Evolutionary conservation across 2,888 invertebrate genomes (phyloP).

Genomic region (Romanomermis culicivorax): DNA sequence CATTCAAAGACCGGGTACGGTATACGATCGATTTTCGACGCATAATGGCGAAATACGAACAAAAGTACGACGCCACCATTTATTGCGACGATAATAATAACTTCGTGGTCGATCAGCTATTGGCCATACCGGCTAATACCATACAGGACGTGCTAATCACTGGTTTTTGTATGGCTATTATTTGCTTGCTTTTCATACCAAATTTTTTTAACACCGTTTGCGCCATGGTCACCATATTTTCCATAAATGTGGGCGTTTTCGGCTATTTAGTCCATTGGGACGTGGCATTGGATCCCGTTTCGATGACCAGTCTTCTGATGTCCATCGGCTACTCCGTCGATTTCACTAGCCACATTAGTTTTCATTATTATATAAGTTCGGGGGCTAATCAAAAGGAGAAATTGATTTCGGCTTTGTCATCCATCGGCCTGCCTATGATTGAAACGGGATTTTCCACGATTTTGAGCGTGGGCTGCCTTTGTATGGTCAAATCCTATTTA

Average conservation of each 20-base stretch:
- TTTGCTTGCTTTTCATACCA: not conserved
- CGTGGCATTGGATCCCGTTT: not conserved
- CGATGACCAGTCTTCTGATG: not conserved
- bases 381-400: not conserved
- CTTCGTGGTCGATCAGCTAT: not conserved
- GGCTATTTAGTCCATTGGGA: not conserved
- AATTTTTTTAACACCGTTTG: not conserved
- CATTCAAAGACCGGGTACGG: not conserved
- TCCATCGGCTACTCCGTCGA: conserved; percentile 1
- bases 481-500: not conserved
- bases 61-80: not conserved
- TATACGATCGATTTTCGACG: not conserved
- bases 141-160: not conserved
- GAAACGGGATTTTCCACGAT: not conserved
- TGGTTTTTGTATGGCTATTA: not conserved
- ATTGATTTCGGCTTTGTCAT: not conserved
- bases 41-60: not conserved
- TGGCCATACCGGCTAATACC: not conserved
- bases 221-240: not conserved
- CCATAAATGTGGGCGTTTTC: not conserved
- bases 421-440: not conserved
- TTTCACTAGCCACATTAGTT: not conserved
- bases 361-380: not conserved
- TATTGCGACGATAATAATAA: not conserved
- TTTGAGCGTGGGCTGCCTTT: not conserved